Evolutionary conservation across 2,888 invertebrate species (phyloP).

Genomic region (Callosobruchus maculatus): DNA sequence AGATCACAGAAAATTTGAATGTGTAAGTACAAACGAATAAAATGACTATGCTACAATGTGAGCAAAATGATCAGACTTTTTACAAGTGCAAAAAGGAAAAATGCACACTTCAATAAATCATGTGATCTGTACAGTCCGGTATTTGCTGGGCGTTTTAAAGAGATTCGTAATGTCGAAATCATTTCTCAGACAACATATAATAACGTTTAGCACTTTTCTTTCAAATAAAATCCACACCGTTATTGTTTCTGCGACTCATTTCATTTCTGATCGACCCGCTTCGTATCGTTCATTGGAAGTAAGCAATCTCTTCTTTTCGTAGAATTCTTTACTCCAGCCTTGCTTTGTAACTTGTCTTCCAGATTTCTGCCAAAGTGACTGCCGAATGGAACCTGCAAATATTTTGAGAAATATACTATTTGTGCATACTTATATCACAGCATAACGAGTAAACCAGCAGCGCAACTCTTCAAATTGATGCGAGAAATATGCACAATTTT

Average conservation of each 20-base stretch:
- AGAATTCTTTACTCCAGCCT: conserved; percentile 68
- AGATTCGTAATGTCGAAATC: not conserved
- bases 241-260: not conserved
- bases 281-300: not conserved
- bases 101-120: not conserved
- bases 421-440: no score
- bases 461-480: no score
- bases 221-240: not conserved
- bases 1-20: conserved; percentile 26
- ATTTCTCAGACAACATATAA: not conserved
- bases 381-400: conserved; percentile 78
- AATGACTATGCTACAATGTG: conserved; percentile 15
- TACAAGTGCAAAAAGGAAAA: conserved; percentile 1
- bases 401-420: not conserved
- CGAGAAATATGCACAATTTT: no score
- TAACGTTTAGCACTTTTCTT: not conserved
- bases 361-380: conserved; percentile 90
- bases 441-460: no score
- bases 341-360: conserved; percentile 94
- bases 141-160: not conserved
- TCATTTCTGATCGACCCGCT: not conserved
- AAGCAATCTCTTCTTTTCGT: not conserved
- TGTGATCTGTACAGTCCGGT: not conserved
- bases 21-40: conserved; percentile 22
- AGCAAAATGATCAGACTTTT: conserved; percentile 37